Conservation (phyloP, 2,113 vertebrate species). For the Todiramphus saurophagus region DNA sequence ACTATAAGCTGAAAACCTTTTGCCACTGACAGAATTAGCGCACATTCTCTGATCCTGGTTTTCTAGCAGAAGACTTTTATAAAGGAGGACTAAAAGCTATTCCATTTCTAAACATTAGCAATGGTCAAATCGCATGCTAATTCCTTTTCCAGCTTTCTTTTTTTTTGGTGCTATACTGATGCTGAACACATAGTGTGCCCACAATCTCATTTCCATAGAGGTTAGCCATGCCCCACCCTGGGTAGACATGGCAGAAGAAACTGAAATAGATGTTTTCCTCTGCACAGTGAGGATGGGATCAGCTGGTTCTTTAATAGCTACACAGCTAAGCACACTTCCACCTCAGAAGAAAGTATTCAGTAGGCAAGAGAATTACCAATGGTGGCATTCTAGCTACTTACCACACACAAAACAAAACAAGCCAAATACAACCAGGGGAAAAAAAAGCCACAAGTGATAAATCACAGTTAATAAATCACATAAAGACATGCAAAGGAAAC, state of each 20-base stretch:
- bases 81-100: not conserved
- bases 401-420: not conserved
- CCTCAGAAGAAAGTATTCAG: not conserved
- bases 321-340: not conserved
- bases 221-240: not conserved
- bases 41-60: not conserved
- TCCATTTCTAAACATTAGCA: not conserved
- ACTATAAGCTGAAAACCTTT: not conserved
- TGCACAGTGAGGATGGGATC: not conserved
- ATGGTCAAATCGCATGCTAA: not conserved
- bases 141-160: not conserved
- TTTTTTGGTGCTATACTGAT: not conserved
- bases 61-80: not conserved
- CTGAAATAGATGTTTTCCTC: not conserved
- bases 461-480: not conserved
- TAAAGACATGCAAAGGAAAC: not conserved
- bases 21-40: not conserved
- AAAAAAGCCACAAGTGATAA: not conserved
- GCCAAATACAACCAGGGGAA: not conserved
- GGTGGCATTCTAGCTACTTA: not conserved
- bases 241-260: not conserved
- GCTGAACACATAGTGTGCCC: not conserved
- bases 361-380: not conserved
- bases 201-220: not conserved
- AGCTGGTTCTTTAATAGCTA: not conserved